These are phyloP conservation scores for Labia minor DNA, from an alignment of 2,888 invertebrate species.

Conservation along the genomic window DNA sequence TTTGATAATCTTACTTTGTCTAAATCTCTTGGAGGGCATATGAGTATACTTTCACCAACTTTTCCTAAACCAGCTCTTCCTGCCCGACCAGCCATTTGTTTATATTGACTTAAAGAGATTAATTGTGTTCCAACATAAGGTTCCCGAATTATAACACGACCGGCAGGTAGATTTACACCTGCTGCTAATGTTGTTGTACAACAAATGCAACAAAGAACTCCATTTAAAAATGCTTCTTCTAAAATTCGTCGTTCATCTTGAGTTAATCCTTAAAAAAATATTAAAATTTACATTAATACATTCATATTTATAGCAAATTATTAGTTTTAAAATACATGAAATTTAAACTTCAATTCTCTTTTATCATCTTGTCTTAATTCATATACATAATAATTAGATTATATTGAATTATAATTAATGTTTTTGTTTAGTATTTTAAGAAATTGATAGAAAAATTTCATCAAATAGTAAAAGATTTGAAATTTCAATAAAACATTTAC, in stretches of 20 bases:
- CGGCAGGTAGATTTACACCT: slow-evolving; percentile 91
- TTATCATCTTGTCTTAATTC: no score
- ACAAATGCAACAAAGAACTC: slow-evolving; percentile 75
- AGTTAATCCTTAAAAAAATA: slow-evolving; percentile 50
- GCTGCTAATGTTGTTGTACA: slow-evolving; percentile 97
- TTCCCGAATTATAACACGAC: slow-evolving; percentile 74
- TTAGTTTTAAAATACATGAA: no score
- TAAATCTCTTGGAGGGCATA: slow-evolving; percentile 53
- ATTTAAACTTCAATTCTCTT: no score
- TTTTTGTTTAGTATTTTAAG: no score
- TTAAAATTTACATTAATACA: no score
- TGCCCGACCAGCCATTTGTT: slow-evolving; percentile 93
- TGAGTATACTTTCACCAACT: slow-evolving; percentile 79
- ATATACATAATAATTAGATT: no score
- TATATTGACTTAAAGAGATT: slow-evolving; percentile 67
- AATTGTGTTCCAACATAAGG: slow-evolving; percentile 69
- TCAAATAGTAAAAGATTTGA: no score
- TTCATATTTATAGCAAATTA: no score
- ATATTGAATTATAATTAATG: no score
- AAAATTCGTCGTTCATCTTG: slow-evolving; percentile 73
- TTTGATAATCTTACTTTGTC: slow-evolving; percentile 41
- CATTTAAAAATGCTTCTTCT: slow-evolving; percentile 74
- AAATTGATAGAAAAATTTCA: no score
- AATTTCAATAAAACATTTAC: no score
- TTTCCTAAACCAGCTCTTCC: slow-evolving; percentile 77